Evolutionary conservation across 2,888 invertebrate species (phyloP).

Genomic region (Parelbella ahira): DNA sequence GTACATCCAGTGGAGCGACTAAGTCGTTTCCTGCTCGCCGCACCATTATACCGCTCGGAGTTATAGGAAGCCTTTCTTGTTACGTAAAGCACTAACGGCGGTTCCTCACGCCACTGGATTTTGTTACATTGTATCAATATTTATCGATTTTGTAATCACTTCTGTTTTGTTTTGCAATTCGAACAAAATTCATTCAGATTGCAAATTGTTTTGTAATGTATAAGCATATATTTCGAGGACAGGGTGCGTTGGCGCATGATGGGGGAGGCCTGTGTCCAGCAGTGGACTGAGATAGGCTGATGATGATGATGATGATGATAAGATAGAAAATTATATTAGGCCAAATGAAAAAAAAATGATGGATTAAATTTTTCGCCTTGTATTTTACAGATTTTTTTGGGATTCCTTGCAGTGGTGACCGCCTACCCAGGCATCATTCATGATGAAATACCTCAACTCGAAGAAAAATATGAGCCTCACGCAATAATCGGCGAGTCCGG

Average conservation of each 20-base stretch:
- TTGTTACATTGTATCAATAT: conserved; percentile 2
- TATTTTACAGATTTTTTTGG: conserved; percentile 66
- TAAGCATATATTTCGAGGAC: too few species aligned
- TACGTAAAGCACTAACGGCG: conserved; percentile 46
- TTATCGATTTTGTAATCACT: not conserved
- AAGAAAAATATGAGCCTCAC: conserved; percentile 62
- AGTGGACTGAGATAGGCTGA: too few species aligned
- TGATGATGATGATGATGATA: too few species aligned
- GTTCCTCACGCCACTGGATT: conserved; percentile 36
- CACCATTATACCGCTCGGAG: conserved; percentile 31
- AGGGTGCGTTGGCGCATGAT: too few species aligned
- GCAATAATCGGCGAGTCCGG: conserved; percentile 70
- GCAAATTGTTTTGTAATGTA: too few species aligned
- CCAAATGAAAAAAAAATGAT: too few species aligned
- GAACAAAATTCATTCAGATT: too few species aligned
- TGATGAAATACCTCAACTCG: conserved; percentile 61
- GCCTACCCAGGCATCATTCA: conserved; percentile 71
- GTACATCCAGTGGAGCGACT: conserved; percentile 45
- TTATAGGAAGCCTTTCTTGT: conserved; percentile 55
- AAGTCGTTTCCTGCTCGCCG: conserved; percentile 40
- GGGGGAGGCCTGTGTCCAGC: too few species aligned
- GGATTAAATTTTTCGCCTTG: too few species aligned
- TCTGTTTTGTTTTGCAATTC: too few species aligned
- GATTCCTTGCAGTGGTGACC: conserved; percentile 66
- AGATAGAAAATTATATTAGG: too few species aligned